A percentile compares a stretch with the other conserved stretches of the same genome.
Evolutionary conservation across 2,888 invertebrate genomes (phyloP).

Genomic region (Cantharis lateralis): DNA sequence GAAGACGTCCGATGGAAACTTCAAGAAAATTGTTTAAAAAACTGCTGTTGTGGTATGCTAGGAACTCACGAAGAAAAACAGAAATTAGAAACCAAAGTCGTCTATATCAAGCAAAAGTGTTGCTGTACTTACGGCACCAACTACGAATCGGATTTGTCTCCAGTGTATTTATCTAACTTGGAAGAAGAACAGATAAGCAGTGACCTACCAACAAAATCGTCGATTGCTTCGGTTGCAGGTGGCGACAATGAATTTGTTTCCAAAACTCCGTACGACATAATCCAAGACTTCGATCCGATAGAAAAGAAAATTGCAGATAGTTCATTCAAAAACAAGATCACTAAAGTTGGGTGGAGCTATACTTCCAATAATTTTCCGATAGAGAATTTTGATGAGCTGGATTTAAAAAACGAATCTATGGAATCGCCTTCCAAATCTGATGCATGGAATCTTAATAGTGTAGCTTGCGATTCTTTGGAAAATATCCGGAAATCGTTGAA

Average conservation of each 20-base stretch:
- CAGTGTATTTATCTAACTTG: no score
- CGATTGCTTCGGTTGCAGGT: neutral
- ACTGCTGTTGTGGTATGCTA: constrained; percentile 3
- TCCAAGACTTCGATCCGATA: neutral
- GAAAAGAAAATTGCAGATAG: neutral
- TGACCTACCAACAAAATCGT: neutral
- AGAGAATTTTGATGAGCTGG: neutral
- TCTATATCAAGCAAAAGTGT: constrained; percentile 1
- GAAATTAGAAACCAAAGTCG: neutral
- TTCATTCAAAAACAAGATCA: constrained; percentile 3
- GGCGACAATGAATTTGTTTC: neutral
- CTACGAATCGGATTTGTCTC: neutral
- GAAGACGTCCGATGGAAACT: neutral
- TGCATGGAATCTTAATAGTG: neutral
- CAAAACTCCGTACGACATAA: neutral
- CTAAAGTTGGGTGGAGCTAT: constrained; percentile 20
- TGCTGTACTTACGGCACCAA: constrained; percentile 6
- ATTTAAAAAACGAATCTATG: neutral
- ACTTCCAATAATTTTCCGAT: neutral
- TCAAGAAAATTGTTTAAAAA: neutral
- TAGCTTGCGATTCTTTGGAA: neutral
- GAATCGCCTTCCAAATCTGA: neutral
- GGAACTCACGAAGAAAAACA: neutral
- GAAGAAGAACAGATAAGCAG: neutral
- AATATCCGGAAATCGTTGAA: neutral